These are phyloP conservation scores for Xestia rhomboidea DNA, from an alignment of 2,888 invertebrate genomes.

Conservation along the genomic window DNA sequence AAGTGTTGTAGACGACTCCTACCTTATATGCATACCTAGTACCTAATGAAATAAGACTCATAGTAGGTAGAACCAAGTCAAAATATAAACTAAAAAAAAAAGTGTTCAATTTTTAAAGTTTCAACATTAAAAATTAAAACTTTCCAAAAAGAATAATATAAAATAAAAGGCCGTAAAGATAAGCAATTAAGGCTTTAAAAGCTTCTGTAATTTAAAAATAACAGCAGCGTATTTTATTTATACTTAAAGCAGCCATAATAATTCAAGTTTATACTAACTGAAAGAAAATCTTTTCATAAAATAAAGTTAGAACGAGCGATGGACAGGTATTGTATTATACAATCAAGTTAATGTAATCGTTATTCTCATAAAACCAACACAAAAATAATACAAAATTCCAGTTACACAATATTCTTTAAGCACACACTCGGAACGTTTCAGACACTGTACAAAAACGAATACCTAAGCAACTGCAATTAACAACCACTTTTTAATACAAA, in stretches of 20 bases:
- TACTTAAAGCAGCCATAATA: neutral
- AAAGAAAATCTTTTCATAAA: conserved; percentile 4
- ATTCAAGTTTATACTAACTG: neutral
- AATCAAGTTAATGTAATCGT: conserved; percentile 15
- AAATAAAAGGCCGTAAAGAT: conserved; percentile 9
- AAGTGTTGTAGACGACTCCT: neutral
- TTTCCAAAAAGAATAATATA: neutral
- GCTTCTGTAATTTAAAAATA: conserved; percentile 31
- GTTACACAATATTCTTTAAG: conserved; percentile 65
- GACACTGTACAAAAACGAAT: conserved; percentile 68
- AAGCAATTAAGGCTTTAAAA: conserved; percentile 15
- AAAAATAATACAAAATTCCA: conserved; percentile 53
- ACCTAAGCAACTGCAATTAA: conserved; percentile 75
- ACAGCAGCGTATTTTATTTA: neutral
- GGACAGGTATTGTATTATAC: conserved; percentile 1
- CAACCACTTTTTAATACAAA: conserved; percentile 72
- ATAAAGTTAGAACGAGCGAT: conserved; percentile 12
- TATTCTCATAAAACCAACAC: conserved; percentile 38
- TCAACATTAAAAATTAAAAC: neutral
- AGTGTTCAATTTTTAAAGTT: neutral
- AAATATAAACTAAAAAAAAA: neutral
- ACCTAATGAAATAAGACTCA: neutral
- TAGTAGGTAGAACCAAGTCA: neutral
- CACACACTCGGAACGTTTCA: conserved; percentile 61
- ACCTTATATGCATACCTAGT: neutral